Evolutionary conservation across 1,140 invertebrate genomes (phyloP).

Genomic region (Aphelinus certus): DNA sequence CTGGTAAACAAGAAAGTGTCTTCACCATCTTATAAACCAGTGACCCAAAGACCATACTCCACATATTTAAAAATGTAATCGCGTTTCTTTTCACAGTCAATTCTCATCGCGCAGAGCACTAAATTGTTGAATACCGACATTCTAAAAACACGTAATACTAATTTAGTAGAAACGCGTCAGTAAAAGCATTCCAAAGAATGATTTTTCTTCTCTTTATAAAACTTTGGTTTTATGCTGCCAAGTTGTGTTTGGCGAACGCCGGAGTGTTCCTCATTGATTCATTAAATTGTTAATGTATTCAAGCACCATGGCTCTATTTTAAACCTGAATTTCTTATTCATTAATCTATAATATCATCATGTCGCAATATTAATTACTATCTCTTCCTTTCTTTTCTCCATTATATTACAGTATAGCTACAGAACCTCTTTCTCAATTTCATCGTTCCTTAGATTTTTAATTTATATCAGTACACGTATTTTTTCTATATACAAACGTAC

Average conservation of each 20-base stretch:
- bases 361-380: slow-evolving; percentile 40
- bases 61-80: slow-evolving; percentile 15
- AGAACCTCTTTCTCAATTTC: slow-evolving; percentile 39
- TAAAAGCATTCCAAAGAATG: slow-evolving; percentile 12
- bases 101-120: slow-evolving; percentile 11
- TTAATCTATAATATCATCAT: slow-evolving; percentile 38
- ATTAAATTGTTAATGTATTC: neutral
- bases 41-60: too few relatives aligned
- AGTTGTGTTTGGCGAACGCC: slow-evolving; percentile 20
- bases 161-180: slow-evolving; percentile 30
- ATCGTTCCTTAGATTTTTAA: slow-evolving; percentile 1
- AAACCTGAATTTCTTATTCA: slow-evolving; percentile 25
- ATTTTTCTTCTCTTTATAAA: slow-evolving; percentile 20
- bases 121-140: slow-evolving; percentile 25
- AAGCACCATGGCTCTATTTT: slow-evolving; percentile 27
- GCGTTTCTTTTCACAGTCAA: slow-evolving; percentile 25
- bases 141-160: slow-evolving; percentile 34
- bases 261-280: slow-evolving; percentile 25
- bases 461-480: neutral
- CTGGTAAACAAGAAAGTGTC: too few relatives aligned
- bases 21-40: too few relatives aligned
- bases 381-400: slow-evolving; percentile 14
- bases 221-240: slow-evolving; percentile 33
- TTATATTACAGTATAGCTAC: slow-evolving; percentile 53
- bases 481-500: slow-evolving; percentile 28